These are phyloP conservation scores for Microtus richardsoni DNA, from an alignment of 2,113 vertebrate genomes.

Conservation along the genomic window DNA sequence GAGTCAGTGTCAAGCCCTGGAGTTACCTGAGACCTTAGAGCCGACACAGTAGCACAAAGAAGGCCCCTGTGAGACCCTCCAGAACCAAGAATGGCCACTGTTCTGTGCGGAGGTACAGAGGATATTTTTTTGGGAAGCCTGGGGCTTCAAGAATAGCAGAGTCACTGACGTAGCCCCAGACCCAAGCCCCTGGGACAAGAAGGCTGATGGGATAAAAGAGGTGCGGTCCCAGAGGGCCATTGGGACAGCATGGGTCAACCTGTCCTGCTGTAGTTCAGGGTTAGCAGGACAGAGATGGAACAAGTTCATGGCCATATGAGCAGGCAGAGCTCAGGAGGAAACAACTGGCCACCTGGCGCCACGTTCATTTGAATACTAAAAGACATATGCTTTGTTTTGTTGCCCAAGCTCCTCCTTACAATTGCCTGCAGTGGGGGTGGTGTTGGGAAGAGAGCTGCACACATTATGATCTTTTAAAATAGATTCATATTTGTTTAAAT, in stretches of 20 bases:
- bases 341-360: background rate
- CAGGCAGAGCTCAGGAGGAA: background rate
- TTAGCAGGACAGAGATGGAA: background rate
- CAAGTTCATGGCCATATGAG: background rate
- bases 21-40: background rate
- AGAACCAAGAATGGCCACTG: background rate
- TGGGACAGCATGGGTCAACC: background rate
- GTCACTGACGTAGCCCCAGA: background rate
- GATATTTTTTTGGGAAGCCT: background rate
- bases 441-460: background rate
- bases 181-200: background rate
- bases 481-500: conserved; percentile 56
- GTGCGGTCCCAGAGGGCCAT: background rate
- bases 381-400: conserved; percentile 18
- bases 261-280: background rate
- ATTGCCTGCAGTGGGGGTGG: conserved; percentile 25
- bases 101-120: background rate
- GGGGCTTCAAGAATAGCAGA: background rate
- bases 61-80: background rate
- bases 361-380: conserved; percentile 41
- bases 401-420: background rate
- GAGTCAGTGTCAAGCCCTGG: background rate
- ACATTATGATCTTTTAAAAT: conserved; percentile 26
- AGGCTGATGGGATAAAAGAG: background rate
- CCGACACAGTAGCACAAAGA: background rate